phyloP scores from a whole-genome alignment of 1,140 invertebrate species.

The Helicorthomorpha holstii region DNA sequence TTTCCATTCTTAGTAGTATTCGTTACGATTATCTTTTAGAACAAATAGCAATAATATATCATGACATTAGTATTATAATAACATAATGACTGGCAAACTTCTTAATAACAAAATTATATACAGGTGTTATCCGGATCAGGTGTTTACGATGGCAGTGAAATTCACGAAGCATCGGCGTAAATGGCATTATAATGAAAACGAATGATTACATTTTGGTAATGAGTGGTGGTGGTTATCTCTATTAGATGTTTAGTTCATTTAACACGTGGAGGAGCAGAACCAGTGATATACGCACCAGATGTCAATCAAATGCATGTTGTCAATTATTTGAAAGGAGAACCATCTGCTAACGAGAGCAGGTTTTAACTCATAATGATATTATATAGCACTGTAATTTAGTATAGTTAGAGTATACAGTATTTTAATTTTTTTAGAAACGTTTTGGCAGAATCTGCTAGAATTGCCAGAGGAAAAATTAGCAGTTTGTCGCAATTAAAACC shows the following conservation, averaged over 20 bases:
- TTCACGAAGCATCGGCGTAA: conserved; percentile 38
- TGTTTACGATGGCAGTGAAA: conserved; percentile 40
- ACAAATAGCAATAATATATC: no score
- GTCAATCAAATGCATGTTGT: conserved; percentile 33
- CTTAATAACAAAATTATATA: no score
- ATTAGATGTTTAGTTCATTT: conserved; percentile 33
- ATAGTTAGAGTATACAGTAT: no score
- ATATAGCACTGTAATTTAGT: background rate
- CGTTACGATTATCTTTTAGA: no score
- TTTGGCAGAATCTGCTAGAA: conserved; percentile 37
- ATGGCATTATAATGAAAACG: conserved; percentile 3
- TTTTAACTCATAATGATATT: background rate
- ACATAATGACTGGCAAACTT: no score
- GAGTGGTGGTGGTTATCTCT: conserved; percentile 3
- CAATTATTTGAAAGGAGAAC: conserved; percentile 30
- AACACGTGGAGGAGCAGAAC: conserved; percentile 27
- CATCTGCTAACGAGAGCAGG: conserved; percentile 9
- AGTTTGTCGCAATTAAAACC: conserved; percentile 29
- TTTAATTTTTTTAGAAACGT: conserved; percentile 29
- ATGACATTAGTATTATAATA: no score
- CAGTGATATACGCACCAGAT: conserved; percentile 39
- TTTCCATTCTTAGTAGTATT: no score
- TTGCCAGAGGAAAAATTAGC: conserved; percentile 33
- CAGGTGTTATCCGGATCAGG: conserved; percentile 42
- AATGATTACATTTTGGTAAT: background rate